A percentile compares a stretch with the other conserved stretches of the same genome.
These are phyloP conservation scores for Pharmacophagus antenor DNA, from an alignment of 2,888 invertebrate genomes.

Conservation along the genomic window DNA sequence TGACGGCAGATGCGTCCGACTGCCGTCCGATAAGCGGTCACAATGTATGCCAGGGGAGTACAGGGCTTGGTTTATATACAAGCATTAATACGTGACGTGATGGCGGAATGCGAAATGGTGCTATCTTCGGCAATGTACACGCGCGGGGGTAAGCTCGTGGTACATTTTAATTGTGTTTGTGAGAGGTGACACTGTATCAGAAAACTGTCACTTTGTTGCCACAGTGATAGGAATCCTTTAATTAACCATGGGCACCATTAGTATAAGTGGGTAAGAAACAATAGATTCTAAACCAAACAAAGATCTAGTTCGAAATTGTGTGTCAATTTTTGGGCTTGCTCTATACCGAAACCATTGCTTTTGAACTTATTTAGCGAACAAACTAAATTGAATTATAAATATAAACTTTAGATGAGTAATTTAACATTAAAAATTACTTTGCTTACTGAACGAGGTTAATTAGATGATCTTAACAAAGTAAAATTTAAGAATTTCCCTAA, in stretches of 20 bases:
- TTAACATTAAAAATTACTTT: too few relatives aligned
- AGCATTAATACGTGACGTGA: constrained; percentile 80
- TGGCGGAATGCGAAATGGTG: constrained; percentile 58
- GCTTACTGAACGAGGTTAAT: too few relatives aligned
- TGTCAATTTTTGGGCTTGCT: too few relatives aligned
- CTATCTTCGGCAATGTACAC: constrained; percentile 59
- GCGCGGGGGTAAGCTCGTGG: constrained; percentile 48
- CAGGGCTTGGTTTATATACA: constrained; percentile 79
- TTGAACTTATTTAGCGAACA: too few relatives aligned
- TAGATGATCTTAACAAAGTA: too few relatives aligned
- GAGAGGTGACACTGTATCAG: constrained; percentile 59
- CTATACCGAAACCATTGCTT: too few relatives aligned
- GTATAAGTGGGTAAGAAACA: background rate
- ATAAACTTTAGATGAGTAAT: too few relatives aligned
- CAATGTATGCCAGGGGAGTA: constrained; percentile 75
- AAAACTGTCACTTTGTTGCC: constrained; percentile 63
- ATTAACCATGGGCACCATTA: background rate
- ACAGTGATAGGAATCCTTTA: constrained; percentile 14
- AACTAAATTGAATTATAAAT: too few relatives aligned
- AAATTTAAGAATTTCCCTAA: too few relatives aligned
- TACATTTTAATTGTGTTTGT: constrained; percentile 64
- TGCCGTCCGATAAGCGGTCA: constrained; percentile 67
- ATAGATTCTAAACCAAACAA: background rate
- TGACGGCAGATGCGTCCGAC: constrained; percentile 69
- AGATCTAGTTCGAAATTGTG: too few relatives aligned